A percentile compares a stretch with the other conserved stretches of the same genome.
Conservation (phyloP, 2,888 invertebrate genomes). For the Blomia tropicalis region DNA sequence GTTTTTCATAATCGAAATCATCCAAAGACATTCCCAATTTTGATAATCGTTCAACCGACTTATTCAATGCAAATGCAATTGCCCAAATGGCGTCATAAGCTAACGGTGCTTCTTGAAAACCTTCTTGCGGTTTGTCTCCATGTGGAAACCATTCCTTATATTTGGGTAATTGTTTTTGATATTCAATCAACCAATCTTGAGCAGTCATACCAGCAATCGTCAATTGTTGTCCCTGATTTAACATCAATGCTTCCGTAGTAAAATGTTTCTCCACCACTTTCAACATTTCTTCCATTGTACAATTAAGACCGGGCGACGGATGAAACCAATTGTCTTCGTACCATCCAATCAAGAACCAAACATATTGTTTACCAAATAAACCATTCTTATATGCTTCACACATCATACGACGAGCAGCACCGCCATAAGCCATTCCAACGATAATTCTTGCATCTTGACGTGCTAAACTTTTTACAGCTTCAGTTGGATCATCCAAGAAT, state of each 20-base stretch:
- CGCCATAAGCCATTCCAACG: slow-evolving; percentile 94
- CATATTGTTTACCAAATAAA: slow-evolving; percentile 83
- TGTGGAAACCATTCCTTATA: slow-evolving; percentile 20
- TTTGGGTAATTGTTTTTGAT: slow-evolving; percentile 13
- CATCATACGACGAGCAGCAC: slow-evolving; percentile 82
- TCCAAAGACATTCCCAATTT: slow-evolving; percentile 64
- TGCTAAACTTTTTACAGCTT: slow-evolving; percentile 76
- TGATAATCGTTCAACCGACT: slow-evolving; percentile 74
- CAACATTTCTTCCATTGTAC: slow-evolving; percentile 80
- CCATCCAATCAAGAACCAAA: slow-evolving; percentile 99
- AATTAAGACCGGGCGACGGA: slow-evolving; percentile 54
- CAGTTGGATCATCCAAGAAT: slow-evolving; percentile 87
- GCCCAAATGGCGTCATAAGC: slow-evolving; percentile 92
- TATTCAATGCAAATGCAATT: slow-evolving; percentile 89
- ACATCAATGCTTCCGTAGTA: slow-evolving; percentile 95
- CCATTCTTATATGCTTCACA: slow-evolving; percentile 74
- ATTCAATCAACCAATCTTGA: slow-evolving; percentile 38
- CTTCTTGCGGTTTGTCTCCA: slow-evolving; percentile 42
- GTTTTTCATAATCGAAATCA: slow-evolving; percentile 88
- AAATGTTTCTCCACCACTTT: slow-evolving; percentile 90
- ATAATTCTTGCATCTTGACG: slow-evolving; percentile 94
- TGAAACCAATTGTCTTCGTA: slow-evolving; percentile 99
- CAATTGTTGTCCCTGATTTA: slow-evolving; percentile 77
- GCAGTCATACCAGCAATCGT: slow-evolving; percentile 66
- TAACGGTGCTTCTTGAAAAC: slow-evolving; percentile 84